Evolutionary conservation across 2,888 invertebrate species (phyloP), one percentile per base, ranked within the genome.

Genomic region (Mongoloraphidia duomilia): DNA sequence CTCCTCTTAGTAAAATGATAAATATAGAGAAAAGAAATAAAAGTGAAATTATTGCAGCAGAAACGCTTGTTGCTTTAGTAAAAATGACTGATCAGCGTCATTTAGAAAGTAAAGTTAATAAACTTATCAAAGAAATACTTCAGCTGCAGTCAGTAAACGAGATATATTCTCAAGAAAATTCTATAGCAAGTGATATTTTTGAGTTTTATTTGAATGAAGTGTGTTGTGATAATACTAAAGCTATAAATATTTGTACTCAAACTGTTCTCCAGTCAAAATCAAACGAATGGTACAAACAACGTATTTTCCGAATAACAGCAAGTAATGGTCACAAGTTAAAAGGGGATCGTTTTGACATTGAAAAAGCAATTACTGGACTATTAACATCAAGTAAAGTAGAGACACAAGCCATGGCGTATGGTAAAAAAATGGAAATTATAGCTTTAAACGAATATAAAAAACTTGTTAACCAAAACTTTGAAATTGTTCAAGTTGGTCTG

Each of bases 401-500:
- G 13, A 56, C 46, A 10, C 14, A 45, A 26, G 49, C 51, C 8
- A 54, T 53, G 50, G 36, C 46, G 12, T 54, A 56, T 13, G 54
- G 52, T 9, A 54, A 51, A 50, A 56, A 53, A 49, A 54, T 38
- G 33, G 52, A 54, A 44, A 44, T 49, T 45, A 12, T 33, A 26
- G 55, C 54, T 26, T 45, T 55, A 6, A 44, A 50, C 36, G 50
- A 54, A 34, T 55, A 54, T 46, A 42, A 52, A 46, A 46, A 53
- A 41, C 10, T 51, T 33, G 14, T 55, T n/a, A 34, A 46, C 40
- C 47, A 39, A 9, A 46, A 36, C 33, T 52, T 41, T 14, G 43
- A 53, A 35, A 42, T 57, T 36, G 39, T 55, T 40, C 45, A 53
- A 52, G 55, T 55, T 39, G 54, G 56, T 9, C 40, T 55, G 11